phyloP scores from a whole-genome alignment of 2,113 vertebrate species.

The Hymenochirus boettgeri region DNA sequence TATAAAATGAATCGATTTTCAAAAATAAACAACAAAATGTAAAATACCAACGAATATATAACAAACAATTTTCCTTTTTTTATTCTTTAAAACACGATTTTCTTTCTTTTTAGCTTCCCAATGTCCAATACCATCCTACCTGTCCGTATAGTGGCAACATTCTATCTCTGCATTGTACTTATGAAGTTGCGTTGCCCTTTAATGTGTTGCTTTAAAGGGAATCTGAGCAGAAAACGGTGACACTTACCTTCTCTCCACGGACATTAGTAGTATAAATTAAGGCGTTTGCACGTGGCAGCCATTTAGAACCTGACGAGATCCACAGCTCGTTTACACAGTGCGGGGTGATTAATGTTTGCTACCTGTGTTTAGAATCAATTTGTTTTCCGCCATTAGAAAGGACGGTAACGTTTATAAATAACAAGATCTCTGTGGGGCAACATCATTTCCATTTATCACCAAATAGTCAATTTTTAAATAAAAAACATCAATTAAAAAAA shows the following conservation, averaged over 20 bases:
- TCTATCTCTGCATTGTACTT: too few relatives aligned
- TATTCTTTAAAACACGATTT: too few relatives aligned
- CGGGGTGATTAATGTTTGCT: slow-evolving; percentile 21
- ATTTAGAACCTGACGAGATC: slow-evolving; percentile 7
- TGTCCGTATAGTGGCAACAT: too few relatives aligned
- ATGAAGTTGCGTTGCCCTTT: too few relatives aligned
- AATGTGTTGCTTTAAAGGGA: too few relatives aligned
- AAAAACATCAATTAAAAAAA: background rate
- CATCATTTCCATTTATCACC: slow-evolving; percentile 22
- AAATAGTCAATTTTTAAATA: slow-evolving; percentile 19
- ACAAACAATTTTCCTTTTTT: too few relatives aligned
- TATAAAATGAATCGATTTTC: too few relatives aligned
- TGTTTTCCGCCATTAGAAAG: background rate
- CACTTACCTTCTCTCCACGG: background rate
- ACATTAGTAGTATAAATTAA: background rate
- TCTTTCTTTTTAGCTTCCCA: too few relatives aligned
- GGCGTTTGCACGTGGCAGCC: slow-evolving; percentile 1
- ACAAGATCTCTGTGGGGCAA: slow-evolving; percentile 9
- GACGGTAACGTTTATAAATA: slow-evolving; percentile 13
- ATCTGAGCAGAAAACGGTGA: too few relatives aligned
- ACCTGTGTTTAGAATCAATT: slow-evolving; percentile 28
- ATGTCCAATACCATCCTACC: too few relatives aligned
- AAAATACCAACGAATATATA: too few relatives aligned
- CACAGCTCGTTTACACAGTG: slow-evolving; percentile 19
- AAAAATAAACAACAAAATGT: too few relatives aligned